These are phyloP conservation scores for Perizoma affinitatum DNA, from an alignment of 2,888 invertebrate species.

Conservation along the genomic window DNA sequence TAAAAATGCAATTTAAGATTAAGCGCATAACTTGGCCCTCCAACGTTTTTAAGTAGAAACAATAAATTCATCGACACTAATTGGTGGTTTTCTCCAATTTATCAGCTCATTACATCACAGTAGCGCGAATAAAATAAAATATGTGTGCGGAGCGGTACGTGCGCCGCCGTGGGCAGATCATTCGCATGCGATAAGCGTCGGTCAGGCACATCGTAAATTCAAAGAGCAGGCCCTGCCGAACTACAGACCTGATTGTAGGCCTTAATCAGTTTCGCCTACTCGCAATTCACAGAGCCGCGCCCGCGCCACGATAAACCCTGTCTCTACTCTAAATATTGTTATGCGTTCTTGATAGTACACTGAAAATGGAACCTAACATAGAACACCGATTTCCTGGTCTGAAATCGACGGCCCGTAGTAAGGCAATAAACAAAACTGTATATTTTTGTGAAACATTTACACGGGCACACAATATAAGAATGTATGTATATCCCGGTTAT, in stretches of 20 bases:
- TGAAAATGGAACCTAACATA: slow-evolving; percentile 14
- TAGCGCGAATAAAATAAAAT: slow-evolving; percentile 85
- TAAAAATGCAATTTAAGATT: slow-evolving; percentile 79
- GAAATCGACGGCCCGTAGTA: slow-evolving; percentile 8
- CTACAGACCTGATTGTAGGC: slow-evolving; percentile 81
- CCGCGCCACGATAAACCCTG: slow-evolving; percentile 35
- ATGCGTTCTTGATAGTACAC: slow-evolving; percentile 27
- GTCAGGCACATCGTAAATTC: slow-evolving; percentile 84
- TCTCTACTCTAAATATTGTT: slow-evolving; percentile 38
- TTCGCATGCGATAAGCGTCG: slow-evolving; percentile 83
- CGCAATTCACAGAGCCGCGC: slow-evolving; percentile 42
- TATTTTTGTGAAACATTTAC: slow-evolving; percentile 24
- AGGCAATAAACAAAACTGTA: slow-evolving; percentile 17
- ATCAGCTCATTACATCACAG: slow-evolving; percentile 85
- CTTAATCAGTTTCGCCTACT: slow-evolving; percentile 76
- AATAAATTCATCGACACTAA: slow-evolving; percentile 85
- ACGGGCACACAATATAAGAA: slow-evolving; percentile 16
- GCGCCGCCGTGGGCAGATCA: slow-evolving; percentile 83
- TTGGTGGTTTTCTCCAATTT: slow-evolving; percentile 85
- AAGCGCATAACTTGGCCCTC: slow-evolving; percentile 74
- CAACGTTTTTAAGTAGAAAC: slow-evolving; percentile 84
- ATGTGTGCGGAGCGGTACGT: slow-evolving; percentile 80
- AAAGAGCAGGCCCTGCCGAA: slow-evolving; percentile 80
- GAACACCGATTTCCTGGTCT: slow-evolving; percentile 16
- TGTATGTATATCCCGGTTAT: slow-evolving; percentile 26